phyloP scores from a whole-genome alignment of 2,888 invertebrate species.

The Eristalis arbustorum region DNA sequence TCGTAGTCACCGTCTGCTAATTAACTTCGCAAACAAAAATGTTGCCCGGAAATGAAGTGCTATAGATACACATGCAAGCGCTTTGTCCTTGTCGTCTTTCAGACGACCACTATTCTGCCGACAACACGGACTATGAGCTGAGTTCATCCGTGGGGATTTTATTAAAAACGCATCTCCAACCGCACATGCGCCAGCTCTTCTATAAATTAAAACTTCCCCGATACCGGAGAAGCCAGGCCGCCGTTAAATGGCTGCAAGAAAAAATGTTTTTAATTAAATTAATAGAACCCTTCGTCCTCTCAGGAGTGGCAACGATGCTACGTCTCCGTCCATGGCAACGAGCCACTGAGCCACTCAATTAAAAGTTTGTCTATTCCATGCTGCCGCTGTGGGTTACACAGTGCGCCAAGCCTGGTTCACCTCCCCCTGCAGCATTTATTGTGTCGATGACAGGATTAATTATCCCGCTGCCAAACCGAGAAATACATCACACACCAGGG shows the following conservation, averaged over 20 bases:
- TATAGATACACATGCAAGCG: background rate
- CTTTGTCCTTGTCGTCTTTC: background rate
- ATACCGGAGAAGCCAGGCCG: background rate
- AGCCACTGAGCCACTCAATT: conserved; percentile 13
- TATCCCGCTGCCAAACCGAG: background rate
- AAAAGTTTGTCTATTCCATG: background rate
- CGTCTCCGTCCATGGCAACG: background rate
- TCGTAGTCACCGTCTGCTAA: background rate
- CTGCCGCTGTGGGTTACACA: background rate
- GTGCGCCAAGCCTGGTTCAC: background rate
- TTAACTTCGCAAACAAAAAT: background rate
- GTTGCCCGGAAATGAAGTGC: background rate
- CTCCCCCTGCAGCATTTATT: conserved; percentile 1
- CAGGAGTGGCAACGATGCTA: background rate
- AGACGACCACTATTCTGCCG: background rate
- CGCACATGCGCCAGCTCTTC: background rate
- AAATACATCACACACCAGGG: conserved; percentile 10
- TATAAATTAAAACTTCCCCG: background rate
- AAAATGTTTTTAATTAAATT: conserved; percentile 41
- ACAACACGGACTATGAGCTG: background rate
- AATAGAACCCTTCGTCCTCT: background rate
- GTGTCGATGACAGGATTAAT: conserved; percentile 42
- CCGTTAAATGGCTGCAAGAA: conserved; percentile 5
- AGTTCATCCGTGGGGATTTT: background rate
- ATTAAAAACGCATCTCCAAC: background rate